A percentile compares a stretch with the other conserved stretches of the same genome.
Conservation (phyloP, 92 coral and sea anemone species). For the Blastomussa wellsi region DNA sequence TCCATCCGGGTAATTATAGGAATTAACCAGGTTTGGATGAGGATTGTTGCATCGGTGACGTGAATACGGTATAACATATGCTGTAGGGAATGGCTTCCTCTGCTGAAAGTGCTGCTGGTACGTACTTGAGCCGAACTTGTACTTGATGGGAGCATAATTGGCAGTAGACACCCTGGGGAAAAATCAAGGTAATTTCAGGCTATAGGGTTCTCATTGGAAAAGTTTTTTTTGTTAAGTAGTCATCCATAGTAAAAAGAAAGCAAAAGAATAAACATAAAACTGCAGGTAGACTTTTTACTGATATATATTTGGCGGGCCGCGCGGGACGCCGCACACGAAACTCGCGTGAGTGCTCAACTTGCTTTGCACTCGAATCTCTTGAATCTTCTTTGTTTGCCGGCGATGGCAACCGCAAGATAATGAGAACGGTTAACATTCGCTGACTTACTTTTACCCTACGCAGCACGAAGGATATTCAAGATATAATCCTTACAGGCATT, state of each 20-base stretch:
- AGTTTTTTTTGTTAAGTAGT: background rate
- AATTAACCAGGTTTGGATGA: conserved; percentile 85
- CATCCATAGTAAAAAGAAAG: background rate
- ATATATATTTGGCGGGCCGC: background rate
- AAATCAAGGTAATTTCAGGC: background rate
- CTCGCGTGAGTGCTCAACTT: background rate
- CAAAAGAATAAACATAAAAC: too few relatives aligned
- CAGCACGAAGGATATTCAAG: too few relatives aligned
- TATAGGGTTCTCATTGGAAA: background rate
- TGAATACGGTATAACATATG: conserved; percentile 91
- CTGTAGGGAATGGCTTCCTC: conserved; percentile 69
- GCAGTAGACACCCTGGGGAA: conserved; percentile 73
- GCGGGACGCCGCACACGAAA: background rate
- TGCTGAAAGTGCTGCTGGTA: conserved; percentile 88
- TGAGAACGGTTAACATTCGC: background rate
- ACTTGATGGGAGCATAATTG: conserved; percentile 85
- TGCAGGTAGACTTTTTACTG: background rate
- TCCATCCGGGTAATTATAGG: conserved; percentile 83
- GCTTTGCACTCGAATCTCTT: background rate
- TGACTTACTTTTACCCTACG: background rate
- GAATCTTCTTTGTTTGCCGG: too few relatives aligned
- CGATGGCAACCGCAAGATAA: too few relatives aligned
- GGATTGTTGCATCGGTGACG: conserved; percentile 90
- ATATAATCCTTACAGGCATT: too few relatives aligned
- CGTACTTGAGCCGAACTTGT: conserved; percentile 74